Conservation (phyloP, 2,113 vertebrate species). For the Mesembrinibis cayennensis region DNA sequence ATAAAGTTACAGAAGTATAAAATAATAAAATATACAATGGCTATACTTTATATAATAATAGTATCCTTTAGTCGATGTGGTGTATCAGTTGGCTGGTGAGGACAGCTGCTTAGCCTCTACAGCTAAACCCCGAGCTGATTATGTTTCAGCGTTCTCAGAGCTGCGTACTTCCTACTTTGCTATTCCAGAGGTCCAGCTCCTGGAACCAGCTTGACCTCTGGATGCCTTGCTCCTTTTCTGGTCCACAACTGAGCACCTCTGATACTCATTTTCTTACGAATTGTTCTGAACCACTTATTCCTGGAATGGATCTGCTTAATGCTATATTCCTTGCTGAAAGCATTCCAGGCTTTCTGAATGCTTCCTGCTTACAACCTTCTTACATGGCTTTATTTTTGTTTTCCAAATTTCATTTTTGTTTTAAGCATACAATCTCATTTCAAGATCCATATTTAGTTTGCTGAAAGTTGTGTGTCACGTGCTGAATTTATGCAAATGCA, state of each 20-base stretch:
- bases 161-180: not conserved
- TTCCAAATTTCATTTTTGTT: not conserved
- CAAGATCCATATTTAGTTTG: not conserved
- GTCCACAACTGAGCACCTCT: not conserved
- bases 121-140: not conserved
- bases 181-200: not conserved
- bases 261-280: not conserved
- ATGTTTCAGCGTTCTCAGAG: not conserved
- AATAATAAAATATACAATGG: not conserved
- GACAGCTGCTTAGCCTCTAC: not conserved
- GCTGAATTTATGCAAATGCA: not conserved
- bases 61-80: not conserved
- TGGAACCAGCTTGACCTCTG: not conserved
- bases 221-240: not conserved
- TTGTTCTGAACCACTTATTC: not conserved
- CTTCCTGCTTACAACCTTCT: not conserved
- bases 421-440: not conserved
- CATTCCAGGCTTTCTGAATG: not conserved
- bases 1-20: not conserved
- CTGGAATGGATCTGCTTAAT: not conserved
- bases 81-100: not conserved
- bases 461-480: not conserved
- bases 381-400: not conserved
- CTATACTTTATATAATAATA: not conserved
- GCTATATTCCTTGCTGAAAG: not conserved